A percentile compares a stretch with the other conserved stretches of the same genome.
These are phyloP conservation scores for Actinernus sp. DNA, from an alignment of 92 coral and sea anemone genomes.

Conservation along the genomic window DNA sequence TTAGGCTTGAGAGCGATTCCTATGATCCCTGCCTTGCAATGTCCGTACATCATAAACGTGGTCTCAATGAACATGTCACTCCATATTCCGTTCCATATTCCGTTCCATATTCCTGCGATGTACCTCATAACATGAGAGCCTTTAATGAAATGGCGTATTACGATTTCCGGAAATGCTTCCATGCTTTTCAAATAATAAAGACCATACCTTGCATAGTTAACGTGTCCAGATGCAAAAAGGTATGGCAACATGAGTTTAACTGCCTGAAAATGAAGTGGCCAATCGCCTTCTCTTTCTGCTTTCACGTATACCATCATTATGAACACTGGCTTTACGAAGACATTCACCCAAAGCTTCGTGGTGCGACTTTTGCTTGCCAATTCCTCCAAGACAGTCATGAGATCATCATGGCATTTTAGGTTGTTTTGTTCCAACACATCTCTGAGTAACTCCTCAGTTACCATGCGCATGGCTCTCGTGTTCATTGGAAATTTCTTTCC, in stretches of 20 bases:
- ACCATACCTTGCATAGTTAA: conserved; percentile 69
- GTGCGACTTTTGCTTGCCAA: conserved; percentile 47
- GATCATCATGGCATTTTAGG: conserved; percentile 42
- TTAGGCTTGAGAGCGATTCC: too few species aligned
- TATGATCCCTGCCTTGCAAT: too few species aligned
- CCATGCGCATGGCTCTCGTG: conserved; percentile 53
- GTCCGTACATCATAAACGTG: too few species aligned
- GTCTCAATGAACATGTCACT: too few species aligned
- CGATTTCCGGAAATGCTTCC: conserved; percentile 44
- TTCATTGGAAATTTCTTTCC: conserved; percentile 67
- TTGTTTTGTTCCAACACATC: conserved; percentile 16
- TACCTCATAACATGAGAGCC: conserved; percentile 64
- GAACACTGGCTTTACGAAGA: conserved; percentile 57
- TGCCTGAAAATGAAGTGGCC: conserved; percentile 68
- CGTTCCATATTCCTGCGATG: conserved; percentile 70
- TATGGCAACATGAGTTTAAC: conserved; percentile 68
- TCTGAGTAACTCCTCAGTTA: conserved; percentile 57
- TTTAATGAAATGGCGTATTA: conserved; percentile 42
- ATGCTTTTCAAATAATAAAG: conserved; percentile 61
- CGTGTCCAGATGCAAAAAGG: conserved; percentile 55
- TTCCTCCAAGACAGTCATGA: conserved; percentile 37
- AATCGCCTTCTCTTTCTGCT: conserved; percentile 66
- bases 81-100: too few species aligned
- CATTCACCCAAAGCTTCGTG: conserved; percentile 60
- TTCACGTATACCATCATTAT: conserved; percentile 46